Evolutionary conservation across 2,113 vertebrate genomes (phyloP).

Genomic region (Cyanoliseus patagonus): DNA sequence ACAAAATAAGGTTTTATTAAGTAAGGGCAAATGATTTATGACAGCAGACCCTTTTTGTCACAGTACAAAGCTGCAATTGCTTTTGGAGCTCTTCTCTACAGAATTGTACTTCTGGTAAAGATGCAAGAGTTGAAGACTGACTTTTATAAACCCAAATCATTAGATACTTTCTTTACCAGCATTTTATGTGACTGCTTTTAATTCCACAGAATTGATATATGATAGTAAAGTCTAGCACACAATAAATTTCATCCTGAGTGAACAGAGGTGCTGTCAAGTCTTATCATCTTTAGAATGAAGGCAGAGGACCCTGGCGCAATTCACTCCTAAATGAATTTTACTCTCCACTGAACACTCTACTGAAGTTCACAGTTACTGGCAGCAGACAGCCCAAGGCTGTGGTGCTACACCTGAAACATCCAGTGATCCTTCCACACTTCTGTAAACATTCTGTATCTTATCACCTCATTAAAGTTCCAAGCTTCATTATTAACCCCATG

Average conservation of each 20-base stretch:
- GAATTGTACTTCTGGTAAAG: not conserved
- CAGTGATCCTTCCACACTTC: not conserved
- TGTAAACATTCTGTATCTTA: not conserved
- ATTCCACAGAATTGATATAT: not conserved
- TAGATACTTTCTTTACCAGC: not conserved
- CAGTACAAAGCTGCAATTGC: not conserved
- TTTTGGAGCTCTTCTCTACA: not conserved
- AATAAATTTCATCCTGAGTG: slow-evolving; percentile 50
- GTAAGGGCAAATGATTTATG: not conserved
- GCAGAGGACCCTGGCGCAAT: slow-evolving; percentile 46
- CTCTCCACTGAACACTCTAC: slow-evolving; percentile 39
- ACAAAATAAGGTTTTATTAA: not conserved
- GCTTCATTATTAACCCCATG: not conserved
- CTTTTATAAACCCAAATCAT: slow-evolving; percentile 1
- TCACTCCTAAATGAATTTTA: slow-evolving; percentile 69
- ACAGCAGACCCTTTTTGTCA: not conserved
- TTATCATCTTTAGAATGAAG: slow-evolving; percentile 35
- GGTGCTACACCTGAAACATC: not conserved
- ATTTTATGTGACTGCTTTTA: slow-evolving; percentile 34
- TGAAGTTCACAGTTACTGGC: slow-evolving; percentile 38
- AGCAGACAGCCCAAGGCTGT: not conserved
- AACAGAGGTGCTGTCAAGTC: slow-evolving; percentile 47
- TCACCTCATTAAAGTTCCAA: not conserved
- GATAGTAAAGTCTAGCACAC: not conserved
- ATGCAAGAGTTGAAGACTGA: not conserved